Percentiles rank a stretch among this genome's conserved stretches.
phyloP scores from a whole-genome alignment of 2,888 invertebrate genomes.

The Archaeoteleia sp. region DNA sequence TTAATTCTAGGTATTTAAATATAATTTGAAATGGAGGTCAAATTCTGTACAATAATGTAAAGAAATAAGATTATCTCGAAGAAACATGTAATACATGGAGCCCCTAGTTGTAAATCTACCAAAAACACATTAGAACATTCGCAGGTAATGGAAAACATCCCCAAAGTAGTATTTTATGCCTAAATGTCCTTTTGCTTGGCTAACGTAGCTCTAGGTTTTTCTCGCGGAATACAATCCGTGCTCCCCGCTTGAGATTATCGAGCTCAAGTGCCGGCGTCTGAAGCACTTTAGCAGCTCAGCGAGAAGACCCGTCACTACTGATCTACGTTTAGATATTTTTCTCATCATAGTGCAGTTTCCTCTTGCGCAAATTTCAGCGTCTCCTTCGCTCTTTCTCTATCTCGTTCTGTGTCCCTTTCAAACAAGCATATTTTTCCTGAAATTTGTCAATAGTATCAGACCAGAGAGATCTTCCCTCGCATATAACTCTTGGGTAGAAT shows the following conservation, averaged over 20 bases:
- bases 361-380: background rate
- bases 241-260: conserved; percentile 42
- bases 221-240: conserved; percentile 4
- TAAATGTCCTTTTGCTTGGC: background rate
- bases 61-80: too few species aligned
- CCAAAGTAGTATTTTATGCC: too few species aligned
- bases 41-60: too few species aligned
- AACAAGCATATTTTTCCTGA: conserved; percentile 71
- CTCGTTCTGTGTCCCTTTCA: conserved; percentile 50
- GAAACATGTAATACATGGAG: too few species aligned
- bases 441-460: conserved; percentile 73
- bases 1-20: too few species aligned
- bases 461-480: conserved; percentile 71
- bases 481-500: conserved; percentile 72
- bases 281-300: conserved; percentile 64
- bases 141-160: too few species aligned
- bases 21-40: too few species aligned
- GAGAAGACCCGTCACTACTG: conserved; percentile 67
- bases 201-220: background rate
- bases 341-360: conserved; percentile 62
- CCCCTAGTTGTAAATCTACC: too few species aligned
- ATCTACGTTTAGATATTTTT: conserved; percentile 74
- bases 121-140: too few species aligned
- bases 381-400: conserved; percentile 58
- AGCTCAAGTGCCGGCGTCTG: conserved; percentile 50